Evolutionary conservation across 2,113 vertebrate species (phyloP), one percentile per base, ranked within the genome.

Genomic region (Heloderma charlesbogerti): DNA sequence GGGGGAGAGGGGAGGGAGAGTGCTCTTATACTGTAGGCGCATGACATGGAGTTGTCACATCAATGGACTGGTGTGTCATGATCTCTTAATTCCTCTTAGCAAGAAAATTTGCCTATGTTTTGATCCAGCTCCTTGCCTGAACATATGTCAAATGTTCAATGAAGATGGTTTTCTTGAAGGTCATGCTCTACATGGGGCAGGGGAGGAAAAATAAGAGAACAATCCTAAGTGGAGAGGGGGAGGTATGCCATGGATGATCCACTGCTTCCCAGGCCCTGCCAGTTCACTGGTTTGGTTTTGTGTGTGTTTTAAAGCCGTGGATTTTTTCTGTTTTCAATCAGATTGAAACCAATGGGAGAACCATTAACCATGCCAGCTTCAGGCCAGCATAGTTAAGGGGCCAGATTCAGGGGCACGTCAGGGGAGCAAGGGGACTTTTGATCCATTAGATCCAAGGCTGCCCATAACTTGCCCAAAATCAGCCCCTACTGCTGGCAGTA

Each of bases 1-100:
- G 16, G 8, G 43, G 31, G 40, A 34, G 63, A 27, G 8, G 37
- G 20, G 20, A 77, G 37, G 20, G 31, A 54, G 15, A 81, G 13
- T 54, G 79, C 40, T 29, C 2, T 45, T 45, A 45, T 4, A 85
- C 20, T 85, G 63, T 18, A 72, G 34, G 29, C 31, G 16, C 63
- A 20, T 72, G 67, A 71, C 89, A 92, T 93, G 88, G 22, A 93
- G 45, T 88, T 95, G 48, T 78, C 89, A 89, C 84, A 89, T 63
- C 79, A 67, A 72, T 67, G 96, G 29, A 91, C 54, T 9, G 4
- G 92, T 96, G 94, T 92, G 91, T 95, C 85, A 66, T 92, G 66
- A 95, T 94, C 63, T 88, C 94, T 96, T 93, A 93, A 92, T 94
- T 69, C 31, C 74, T 92, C 82, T 89, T 89, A 91, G 84, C 88